Percentiles rank a stretch among this genome's conserved stretches.
These are phyloP conservation scores for Myrmophylax atrothorax DNA, from an alignment of 2,113 vertebrate genomes.

Conservation along the genomic window DNA sequence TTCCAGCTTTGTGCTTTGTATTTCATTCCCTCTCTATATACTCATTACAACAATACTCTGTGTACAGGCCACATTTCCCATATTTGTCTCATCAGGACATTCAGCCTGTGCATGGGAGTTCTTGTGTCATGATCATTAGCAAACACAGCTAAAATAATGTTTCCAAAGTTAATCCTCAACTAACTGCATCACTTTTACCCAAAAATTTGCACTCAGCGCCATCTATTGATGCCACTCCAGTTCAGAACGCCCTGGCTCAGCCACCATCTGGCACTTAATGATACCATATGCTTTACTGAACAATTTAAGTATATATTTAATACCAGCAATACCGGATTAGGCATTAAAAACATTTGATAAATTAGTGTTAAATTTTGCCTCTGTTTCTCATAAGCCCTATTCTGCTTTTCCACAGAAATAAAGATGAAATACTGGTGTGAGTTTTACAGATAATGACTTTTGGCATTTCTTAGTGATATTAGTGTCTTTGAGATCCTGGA, in stretches of 20 bases:
- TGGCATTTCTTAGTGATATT: fast-evolving
- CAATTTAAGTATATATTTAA: not conserved
- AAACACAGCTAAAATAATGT: not conserved
- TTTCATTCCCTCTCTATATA: not conserved
- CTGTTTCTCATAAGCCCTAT: not conserved
- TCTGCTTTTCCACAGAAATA: not conserved
- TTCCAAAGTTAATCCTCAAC: not conserved
- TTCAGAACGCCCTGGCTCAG: not conserved
- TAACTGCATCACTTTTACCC: not conserved
- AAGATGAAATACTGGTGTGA: not conserved
- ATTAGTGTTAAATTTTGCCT: not conserved
- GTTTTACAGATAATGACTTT: not conserved
- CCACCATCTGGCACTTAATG: not conserved
- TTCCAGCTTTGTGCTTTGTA: not conserved
- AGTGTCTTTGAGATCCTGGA: not conserved
- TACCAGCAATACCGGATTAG: not conserved
- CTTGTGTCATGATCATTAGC: not conserved
- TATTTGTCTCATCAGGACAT: not conserved
- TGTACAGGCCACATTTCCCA: not conserved
- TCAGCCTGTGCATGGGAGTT: not conserved
- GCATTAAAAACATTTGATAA: not conserved
- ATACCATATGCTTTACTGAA: fast-evolving
- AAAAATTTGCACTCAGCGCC: slow-evolving; percentile 45
- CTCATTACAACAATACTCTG: not conserved
- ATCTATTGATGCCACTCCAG: not conserved